Conservation (phyloP, 2,888 invertebrate species). For the Andrena trimmerana region DNA sequence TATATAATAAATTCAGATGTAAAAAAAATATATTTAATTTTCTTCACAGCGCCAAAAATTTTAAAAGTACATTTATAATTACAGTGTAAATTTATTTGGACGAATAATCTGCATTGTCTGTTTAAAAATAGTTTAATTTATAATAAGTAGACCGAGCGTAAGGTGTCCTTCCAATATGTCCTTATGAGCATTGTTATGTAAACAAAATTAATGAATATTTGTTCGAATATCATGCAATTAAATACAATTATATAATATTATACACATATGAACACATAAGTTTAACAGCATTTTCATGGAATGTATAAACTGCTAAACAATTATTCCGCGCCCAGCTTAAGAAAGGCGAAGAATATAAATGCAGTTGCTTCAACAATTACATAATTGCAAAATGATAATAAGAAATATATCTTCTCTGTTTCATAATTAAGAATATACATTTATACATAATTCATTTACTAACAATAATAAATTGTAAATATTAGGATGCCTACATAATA, state of each 20-base stretch:
- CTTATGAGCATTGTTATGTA: neutral
- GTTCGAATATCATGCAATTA: constrained; percentile 25
- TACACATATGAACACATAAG: constrained; percentile 42
- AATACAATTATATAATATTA: constrained; percentile 20
- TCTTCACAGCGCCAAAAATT: neutral
- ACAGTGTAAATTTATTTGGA: constrained; percentile 13
- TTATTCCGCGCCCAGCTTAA: constrained; percentile 5
- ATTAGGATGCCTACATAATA: neutral
- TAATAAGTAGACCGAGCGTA: neutral
- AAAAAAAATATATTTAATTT: neutral
- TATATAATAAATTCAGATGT: no score
- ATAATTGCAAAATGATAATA: neutral
- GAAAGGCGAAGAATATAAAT: neutral
- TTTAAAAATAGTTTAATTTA: constrained; percentile 10
- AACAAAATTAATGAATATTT: constrained; percentile 21
- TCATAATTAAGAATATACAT: neutral
- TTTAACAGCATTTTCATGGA: constrained; percentile 42
- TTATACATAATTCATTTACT: neutral
- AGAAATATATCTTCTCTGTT: neutral
- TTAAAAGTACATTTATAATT: neutral
- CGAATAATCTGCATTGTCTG: constrained; percentile 1
- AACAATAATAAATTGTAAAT: neutral
- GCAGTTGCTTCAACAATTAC: neutral
- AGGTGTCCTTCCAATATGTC: neutral
- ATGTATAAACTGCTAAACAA: constrained; percentile 33